phyloP scores from a whole-genome alignment of 2,888 invertebrate species.

The Euplagia quadripunctaria region DNA sequence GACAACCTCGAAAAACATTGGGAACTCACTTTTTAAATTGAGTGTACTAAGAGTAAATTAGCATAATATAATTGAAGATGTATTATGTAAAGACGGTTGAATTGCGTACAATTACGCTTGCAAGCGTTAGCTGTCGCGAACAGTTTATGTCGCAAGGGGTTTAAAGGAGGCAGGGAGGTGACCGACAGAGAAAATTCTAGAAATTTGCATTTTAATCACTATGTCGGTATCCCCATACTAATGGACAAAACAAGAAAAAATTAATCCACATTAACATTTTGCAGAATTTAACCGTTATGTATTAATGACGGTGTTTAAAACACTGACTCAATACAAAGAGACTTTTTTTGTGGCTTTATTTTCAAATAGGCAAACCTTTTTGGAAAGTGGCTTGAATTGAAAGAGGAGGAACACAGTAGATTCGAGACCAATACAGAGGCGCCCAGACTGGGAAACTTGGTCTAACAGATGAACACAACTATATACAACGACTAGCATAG shows the following conservation, averaged over 20 bases:
- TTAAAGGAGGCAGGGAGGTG: constrained; percentile 1
- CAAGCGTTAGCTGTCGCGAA: constrained; percentile 38
- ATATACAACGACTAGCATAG: too few species aligned
- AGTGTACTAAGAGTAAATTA: constrained; percentile 34
- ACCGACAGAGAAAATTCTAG: constrained; percentile 42
- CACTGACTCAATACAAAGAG: background rate
- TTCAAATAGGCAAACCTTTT: background rate
- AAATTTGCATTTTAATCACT: constrained; percentile 60
- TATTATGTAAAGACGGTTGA: constrained; percentile 36
- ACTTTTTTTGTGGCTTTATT: background rate
- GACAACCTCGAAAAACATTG: constrained; percentile 15
- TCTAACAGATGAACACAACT: too few species aligned
- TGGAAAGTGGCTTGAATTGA: background rate
- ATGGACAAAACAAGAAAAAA: constrained; percentile 52
- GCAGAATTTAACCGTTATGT: constrained; percentile 41
- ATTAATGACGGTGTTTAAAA: constrained; percentile 6
- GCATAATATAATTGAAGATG: constrained; percentile 45
- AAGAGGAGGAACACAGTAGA: too few species aligned
- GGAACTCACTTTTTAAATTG: constrained; percentile 18
- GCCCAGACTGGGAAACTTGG: too few species aligned
- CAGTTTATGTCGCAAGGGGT: constrained; percentile 41
- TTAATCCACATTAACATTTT: constrained; percentile 57
- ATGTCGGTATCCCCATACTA: constrained; percentile 44
- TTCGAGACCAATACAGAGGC: too few species aligned
- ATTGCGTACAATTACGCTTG: constrained; percentile 42